Base-by-base conservation (phyloP, 1,140 invertebrate species). In the Danaus melanippus region DNA sequence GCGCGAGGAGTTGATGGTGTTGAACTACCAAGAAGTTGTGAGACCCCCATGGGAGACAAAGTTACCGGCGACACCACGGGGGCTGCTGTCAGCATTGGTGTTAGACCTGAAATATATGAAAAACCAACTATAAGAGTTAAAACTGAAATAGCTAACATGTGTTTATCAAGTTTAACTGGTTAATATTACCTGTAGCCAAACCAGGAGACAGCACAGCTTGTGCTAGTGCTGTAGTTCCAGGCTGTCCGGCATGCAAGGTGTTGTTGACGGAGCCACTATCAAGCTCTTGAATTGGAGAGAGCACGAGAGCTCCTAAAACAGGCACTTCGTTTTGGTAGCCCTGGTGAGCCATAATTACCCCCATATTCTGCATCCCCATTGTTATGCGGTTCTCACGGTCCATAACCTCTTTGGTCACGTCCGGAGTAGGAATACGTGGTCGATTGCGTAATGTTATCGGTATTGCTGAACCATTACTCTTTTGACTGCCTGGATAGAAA, bases 391-490 rank as follows among this genome's bases (percentile, higher is more conserved):
- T 91, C 61, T 94, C 92, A 62, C 92, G 88, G 62, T 93, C 92
- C 41, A 90, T 83, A 8, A 92, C 88, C 76, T 94, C 93, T 77
- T 94, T 95, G 10, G 93, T 91, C 1, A 94, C 93, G 74, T 96
- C 95, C 0, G 95, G 95, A 2, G 94, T 96, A 21, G 94, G 95
- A 53, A 96, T 95, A 45, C 94, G 89, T 1, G 94, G 94, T 47
- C 94, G 89, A 64, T 93, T 93, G 69, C 92, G 92, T 52, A 94
- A 81, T 10, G 91, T 89, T 55, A 90, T 88, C 11, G 91, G 90
- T 5, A 92, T 88, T 44, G 90, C 89, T 0, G 88, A 81, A n/a
- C 91, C 91, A 74, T 92, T 92, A 58, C 91, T 80, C 76, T 93
- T 93, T 54, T 89, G 88, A n/a, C 88, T 89, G 56, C 89, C 91